Conservation (phyloP, 2,113 vertebrate species). For the Sylvicapra grimmia region DNA sequence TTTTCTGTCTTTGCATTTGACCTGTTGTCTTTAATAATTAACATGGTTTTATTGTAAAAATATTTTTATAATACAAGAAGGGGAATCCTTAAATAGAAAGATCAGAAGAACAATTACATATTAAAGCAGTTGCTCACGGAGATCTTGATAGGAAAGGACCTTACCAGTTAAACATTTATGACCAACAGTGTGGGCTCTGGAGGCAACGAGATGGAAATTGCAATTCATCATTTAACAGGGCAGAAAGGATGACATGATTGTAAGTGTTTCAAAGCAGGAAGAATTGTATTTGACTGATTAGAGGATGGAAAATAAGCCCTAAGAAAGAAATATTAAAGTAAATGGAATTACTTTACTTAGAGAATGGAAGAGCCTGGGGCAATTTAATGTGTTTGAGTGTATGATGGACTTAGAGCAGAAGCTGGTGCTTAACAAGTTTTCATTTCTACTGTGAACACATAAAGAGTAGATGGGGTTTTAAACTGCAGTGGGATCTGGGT, state of each 20-base stretch:
- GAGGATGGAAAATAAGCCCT: not conserved
- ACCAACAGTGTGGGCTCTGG: not conserved
- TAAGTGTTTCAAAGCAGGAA: not conserved
- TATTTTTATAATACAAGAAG: conserved; percentile 17
- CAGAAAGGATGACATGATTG: not conserved
- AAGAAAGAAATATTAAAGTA: not conserved
- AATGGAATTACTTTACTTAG: not conserved
- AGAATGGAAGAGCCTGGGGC: not conserved
- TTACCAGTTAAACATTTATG: conserved; percentile 38
- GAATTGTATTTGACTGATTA: not conserved
- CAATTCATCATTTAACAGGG: conserved; percentile 16
- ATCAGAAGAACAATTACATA: conserved; percentile 24
- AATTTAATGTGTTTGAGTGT: not conserved
- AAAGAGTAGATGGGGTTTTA: not conserved
- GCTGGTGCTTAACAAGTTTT: not conserved
- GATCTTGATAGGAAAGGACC: not conserved
- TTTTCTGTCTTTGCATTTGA: not conserved
- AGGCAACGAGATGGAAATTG: not conserved
- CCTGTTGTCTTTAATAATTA: conserved; percentile 17
- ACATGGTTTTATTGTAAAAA: not conserved
- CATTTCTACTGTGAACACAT: not conserved
- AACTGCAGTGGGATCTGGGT: not conserved
- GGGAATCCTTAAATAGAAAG: not conserved
- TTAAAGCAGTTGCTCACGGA: conserved; percentile 31
- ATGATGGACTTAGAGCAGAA: not conserved